A percentile compares a stretch with the other conserved stretches of the same genome.
Evolutionary conservation across 2,113 vertebrate species (phyloP).

Genomic region (Ranitomeya variabilis): DNA sequence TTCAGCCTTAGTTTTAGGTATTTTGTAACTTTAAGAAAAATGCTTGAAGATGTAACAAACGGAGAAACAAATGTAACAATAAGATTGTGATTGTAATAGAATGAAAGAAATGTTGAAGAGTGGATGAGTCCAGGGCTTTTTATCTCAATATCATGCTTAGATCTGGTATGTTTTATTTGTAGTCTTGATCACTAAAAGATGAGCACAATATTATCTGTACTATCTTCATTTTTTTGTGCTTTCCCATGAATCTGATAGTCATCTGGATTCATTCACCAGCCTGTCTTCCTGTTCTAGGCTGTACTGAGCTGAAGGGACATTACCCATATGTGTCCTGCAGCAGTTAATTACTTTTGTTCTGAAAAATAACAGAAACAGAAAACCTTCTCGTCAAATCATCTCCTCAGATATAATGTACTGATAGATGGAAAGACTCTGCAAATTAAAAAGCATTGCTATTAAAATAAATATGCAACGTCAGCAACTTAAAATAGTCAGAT

Average conservation of each 20-base stretch:
- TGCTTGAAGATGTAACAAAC: not conserved
- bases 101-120: not conserved
- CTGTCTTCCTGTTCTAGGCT: constrained; percentile 33
- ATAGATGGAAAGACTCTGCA: not conserved
- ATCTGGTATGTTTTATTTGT: constrained; percentile 39
- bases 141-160: constrained; percentile 1
- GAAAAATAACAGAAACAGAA: constrained; percentile 33
- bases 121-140: constrained; percentile 5
- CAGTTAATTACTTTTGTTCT: constrained; percentile 28
- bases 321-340: constrained; percentile 37
- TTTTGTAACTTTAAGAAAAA: not conserved
- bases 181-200: constrained; percentile 46
- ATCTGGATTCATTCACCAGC: constrained; percentile 57
- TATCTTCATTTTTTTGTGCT: constrained; percentile 23
- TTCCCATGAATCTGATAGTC: constrained; percentile 51
- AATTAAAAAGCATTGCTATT: not conserved
- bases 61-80: not conserved
- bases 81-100: not conserved
- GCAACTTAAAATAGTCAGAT: not conserved
- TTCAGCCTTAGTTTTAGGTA: not conserved
- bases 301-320: constrained; percentile 27
- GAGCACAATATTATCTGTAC: constrained; percentile 40
- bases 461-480: not conserved
- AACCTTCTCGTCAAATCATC: constrained; percentile 6
- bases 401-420: not conserved